These are phyloP conservation scores for Drosophila kanekoi DNA, from an alignment of 2,888 invertebrate genomes.

Conservation along the genomic window DNA sequence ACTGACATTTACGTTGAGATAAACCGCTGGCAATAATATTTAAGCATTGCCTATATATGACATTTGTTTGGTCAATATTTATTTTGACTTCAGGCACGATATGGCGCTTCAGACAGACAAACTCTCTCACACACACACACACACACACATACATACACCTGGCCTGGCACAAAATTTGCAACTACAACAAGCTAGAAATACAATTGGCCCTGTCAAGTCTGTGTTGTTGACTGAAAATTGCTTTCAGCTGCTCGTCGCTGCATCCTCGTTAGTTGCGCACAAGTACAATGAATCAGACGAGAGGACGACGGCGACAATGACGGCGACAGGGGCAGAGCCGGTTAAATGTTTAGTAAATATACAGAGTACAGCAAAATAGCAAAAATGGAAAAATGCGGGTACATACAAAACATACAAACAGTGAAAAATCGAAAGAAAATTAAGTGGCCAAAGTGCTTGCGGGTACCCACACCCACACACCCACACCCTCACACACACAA, in stretches of 20 bases:
- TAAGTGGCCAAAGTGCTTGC: slow-evolving; percentile 40
- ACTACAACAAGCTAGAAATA: slow-evolving; percentile 10
- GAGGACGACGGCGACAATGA: slow-evolving; percentile 1
- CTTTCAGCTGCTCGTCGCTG: slow-evolving; percentile 47
- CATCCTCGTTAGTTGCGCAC: slow-evolving; percentile 50
- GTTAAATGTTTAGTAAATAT: slow-evolving; percentile 32
- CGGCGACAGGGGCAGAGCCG: slow-evolving; percentile 27
- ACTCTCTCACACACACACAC: slow-evolving; percentile 18
- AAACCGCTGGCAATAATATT: slow-evolving; percentile 54
- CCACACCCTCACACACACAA: not conserved
- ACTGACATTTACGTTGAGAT: slow-evolving; percentile 56
- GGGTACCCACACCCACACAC: slow-evolving; percentile 8
- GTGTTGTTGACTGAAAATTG: slow-evolving; percentile 55
- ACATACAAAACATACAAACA: slow-evolving; percentile 35
- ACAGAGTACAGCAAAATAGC: slow-evolving; percentile 10
- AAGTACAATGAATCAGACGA: slow-evolving; percentile 57
- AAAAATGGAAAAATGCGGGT: slow-evolving; percentile 26
- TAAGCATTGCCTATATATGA: slow-evolving; percentile 47
- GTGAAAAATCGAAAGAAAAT: slow-evolving; percentile 70
- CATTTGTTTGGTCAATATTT: slow-evolving; percentile 78
- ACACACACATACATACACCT: slow-evolving; percentile 3
- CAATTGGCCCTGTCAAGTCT: slow-evolving; percentile 47
- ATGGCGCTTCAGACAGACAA: slow-evolving; percentile 11
- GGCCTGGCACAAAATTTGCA: slow-evolving; percentile 7
- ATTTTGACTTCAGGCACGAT: slow-evolving; percentile 40